These are phyloP conservation scores for Fratercula arctica DNA, from an alignment of 2,797 vertebrate species.

Conservation along the genomic window DNA sequence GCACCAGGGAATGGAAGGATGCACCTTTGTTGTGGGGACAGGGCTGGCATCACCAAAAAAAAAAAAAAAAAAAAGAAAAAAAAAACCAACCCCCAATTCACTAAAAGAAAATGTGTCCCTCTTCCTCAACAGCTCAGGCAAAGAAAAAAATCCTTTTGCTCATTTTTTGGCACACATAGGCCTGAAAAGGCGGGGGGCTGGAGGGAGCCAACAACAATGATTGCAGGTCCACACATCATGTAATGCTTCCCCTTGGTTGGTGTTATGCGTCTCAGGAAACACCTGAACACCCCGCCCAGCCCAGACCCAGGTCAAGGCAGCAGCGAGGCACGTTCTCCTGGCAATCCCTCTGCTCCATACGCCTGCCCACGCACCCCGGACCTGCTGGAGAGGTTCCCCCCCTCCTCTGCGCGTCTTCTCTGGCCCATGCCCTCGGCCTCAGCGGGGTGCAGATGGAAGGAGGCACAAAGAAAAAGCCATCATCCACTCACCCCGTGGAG, in stretches of 20 bases:
- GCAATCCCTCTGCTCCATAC: accelerated
- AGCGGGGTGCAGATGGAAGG: not conserved
- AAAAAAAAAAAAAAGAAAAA: not conserved
- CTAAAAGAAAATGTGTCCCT: not conserved
- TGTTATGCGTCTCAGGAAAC: not conserved
- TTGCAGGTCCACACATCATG: accelerated
- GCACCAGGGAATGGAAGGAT: not conserved
- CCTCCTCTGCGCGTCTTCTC: not conserved
- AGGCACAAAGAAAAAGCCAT: not conserved
- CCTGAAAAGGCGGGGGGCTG: not conserved
- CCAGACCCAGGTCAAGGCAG: not conserved
- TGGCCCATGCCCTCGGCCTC: not conserved
- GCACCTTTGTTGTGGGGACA: not conserved
- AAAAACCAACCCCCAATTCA: accelerated
- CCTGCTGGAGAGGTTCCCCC: not conserved
- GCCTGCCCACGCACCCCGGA: accelerated
- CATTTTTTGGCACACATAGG: not conserved
- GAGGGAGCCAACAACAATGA: not conserved
- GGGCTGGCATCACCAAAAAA: not conserved
- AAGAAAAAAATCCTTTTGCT: not conserved
- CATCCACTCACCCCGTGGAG: accelerated
- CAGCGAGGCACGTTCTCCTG: not conserved
- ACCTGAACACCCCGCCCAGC: not conserved
- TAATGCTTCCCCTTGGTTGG: accelerated
- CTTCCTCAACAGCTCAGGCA: not conserved